Base-by-base conservation (phyloP, 2,113 vertebrate species). In the Heloderma charlesbogerti region DNA sequence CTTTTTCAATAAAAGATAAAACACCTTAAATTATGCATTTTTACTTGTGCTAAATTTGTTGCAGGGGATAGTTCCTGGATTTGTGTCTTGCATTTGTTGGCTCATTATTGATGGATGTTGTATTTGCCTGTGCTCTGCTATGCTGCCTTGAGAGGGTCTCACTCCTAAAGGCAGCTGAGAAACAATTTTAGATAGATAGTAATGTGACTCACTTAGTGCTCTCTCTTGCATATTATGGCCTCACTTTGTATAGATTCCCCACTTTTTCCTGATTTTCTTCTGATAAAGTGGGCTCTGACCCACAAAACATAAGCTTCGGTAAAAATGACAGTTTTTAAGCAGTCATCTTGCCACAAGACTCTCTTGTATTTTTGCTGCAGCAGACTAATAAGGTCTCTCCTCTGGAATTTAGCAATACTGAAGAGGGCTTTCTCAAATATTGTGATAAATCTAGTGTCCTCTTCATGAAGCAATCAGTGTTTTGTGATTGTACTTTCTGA, bases 401-500 rank as follows among this genome's bases (percentile, higher is more conserved):
- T 40, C 51, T 57, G 48, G 22, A 54, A 54, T 51, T 72, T 86
- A 27, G n/a, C 20, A n/a, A 40, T 60, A 75, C 27, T 87, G 51
- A 34, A 69, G 45, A 66, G 12, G 60, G 6, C 27, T 84, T 66
- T 66, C 40, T 40, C 40, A 40, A 66, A 66, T 60, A 84, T 7
- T 6, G 34, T 74, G 16, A 51, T 57, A 54, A 87, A 54, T 87
- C 20, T n/a, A 74, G 22, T 74, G n/a, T 54, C 20, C 10, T 72
- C 69, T 86, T 57, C 51, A 74, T n/a, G 6, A 87, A 87, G 34
- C 83, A 37, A 43, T 88, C 71, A 93, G 16, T 84, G 29, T 51
- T 88, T 92, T 37, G 22, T 60, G 82, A 88, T 93, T 94, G 90
- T 86, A 51, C 78, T 84, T 85, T 74, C 45, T 90, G 60, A 67